Evolutionary conservation across 2,797 vertebrate species (phyloP), one percentile per base, ranked within the genome.

Genomic region (Sebastes umbrosus): DNA sequence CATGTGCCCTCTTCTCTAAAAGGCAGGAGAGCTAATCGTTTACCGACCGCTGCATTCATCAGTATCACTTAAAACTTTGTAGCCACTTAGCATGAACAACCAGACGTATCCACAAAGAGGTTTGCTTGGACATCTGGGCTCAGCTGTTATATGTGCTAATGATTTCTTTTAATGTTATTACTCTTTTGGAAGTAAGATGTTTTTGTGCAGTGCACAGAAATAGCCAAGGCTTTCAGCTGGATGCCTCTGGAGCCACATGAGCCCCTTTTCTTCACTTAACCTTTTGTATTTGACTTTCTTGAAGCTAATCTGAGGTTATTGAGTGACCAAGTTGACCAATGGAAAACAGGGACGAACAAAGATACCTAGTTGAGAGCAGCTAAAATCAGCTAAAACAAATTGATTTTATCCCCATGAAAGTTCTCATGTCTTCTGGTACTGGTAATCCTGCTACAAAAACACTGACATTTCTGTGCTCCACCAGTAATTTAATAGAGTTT

Each of bases 361-460:
- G 73, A 77, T 83, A 87, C 83, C 76, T 83, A 84, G 75, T 82
- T 63, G 79, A 83, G 73, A 82, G 67, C 22, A 54, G 68, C 81
- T 75, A 52, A 87, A 94, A 88, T 87, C 85, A 85, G 75, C 86
- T 90, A 85, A 79, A 91, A 90, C 94, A 88, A 92, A 94, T 92
- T 77, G 86, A 94, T 95, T 94, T 95, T 84, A 92, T 94, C 92
- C 90, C 87, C 85, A 60, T 82, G 79, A 88, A 92, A 86, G 82
- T 90, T 90, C 86, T 92, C 90, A 93, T 93, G 93, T 94, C 91
- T 93, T 87, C 89, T 87, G 86, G 81, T 88, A 73, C 83, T 82
- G 57, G 85, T 94, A 94, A 95, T 94, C 93, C 89, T 52, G 81
- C 84, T 86, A 88, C 67, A 59, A 93, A 93, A 94, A 94, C 91